phyloP scores from a whole-genome alignment of 2,888 invertebrate species.

The Octodonta nipae region DNA sequence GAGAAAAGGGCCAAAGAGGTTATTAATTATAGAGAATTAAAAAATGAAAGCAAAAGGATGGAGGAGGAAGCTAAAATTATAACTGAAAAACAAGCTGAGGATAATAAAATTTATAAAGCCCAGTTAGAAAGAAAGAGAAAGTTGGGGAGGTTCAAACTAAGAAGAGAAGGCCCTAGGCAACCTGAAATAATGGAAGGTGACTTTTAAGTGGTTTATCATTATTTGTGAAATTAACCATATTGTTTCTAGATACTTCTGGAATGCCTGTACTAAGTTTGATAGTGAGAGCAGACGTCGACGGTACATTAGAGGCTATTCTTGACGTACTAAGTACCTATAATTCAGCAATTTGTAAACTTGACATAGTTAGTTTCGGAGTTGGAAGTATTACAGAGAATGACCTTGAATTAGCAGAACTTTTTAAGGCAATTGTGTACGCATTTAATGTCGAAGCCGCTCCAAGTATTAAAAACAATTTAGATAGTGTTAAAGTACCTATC shows the following conservation, averaged over 20 bases:
- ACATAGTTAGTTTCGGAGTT: conserved; percentile 80
- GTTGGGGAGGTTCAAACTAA: conserved; percentile 45
- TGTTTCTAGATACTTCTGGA: conserved; percentile 6
- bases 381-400: conserved; percentile 76
- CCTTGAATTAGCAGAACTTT: conserved; percentile 63
- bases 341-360: conserved; percentile 60
- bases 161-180: conserved; percentile 44
- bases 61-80: conserved; percentile 50
- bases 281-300: conserved; percentile 81
- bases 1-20: conserved; percentile 30
- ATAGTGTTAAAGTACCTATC: conserved; percentile 43
- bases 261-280: conserved; percentile 30
- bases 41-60: conserved; percentile 49
- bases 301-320: conserved; percentile 88
- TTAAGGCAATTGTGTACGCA: conserved; percentile 70
- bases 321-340: conserved; percentile 81
- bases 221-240: neutral
- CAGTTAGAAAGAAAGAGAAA: conserved; percentile 45
- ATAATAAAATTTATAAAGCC: conserved; percentile 51
- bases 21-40: conserved; percentile 37
- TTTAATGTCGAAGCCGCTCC: conserved; percentile 63
- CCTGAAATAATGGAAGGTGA: conserved; percentile 37
- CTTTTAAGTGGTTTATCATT: neutral
- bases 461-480: conserved; percentile 40
- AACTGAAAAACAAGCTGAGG: conserved; percentile 48